A percentile compares a stretch with the other conserved stretches of the same genome.
These are phyloP conservation scores for Macropis europaea DNA, from an alignment of 2,888 invertebrate species.

Conservation along the genomic window DNA sequence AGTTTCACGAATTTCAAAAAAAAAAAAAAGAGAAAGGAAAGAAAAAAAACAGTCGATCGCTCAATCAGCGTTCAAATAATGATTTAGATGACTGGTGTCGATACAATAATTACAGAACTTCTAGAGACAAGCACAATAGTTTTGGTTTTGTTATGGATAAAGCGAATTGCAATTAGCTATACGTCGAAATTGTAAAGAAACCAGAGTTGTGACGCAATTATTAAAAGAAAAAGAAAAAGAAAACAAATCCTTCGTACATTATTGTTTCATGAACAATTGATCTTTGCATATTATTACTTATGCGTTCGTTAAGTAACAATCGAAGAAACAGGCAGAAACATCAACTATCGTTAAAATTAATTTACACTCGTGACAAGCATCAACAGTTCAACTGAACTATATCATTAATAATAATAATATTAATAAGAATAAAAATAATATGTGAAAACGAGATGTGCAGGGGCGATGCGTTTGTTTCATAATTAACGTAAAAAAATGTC, in stretches of 20 bases:
- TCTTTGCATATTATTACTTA: too few relatives aligned
- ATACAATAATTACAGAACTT: constrained; percentile 19
- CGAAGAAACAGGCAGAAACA: too few relatives aligned
- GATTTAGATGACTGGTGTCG: constrained; percentile 11
- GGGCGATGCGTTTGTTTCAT: constrained; percentile 5
- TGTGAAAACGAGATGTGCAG: constrained; percentile 23
- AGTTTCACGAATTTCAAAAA: background rate
- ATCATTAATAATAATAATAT: constrained; percentile 7
- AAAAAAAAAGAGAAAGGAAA: background rate
- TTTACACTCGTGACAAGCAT: constrained; percentile 27
- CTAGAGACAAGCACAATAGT: background rate
- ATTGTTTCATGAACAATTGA: too few relatives aligned
- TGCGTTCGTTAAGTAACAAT: too few relatives aligned
- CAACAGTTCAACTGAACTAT: constrained; percentile 32
- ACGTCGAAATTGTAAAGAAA: too few relatives aligned
- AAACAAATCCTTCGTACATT: too few relatives aligned
- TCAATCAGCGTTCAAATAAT: constrained; percentile 20
- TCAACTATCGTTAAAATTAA: constrained; percentile 25
- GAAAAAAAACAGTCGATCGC: background rate
- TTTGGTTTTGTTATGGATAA: too few relatives aligned
- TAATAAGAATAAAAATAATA: too few relatives aligned
- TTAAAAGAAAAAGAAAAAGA: too few relatives aligned
- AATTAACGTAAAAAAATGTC: background rate
- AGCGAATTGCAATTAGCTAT: too few relatives aligned
- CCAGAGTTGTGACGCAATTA: too few relatives aligned